phyloP scores from a whole-genome alignment of 2,797 vertebrate genomes.

The Tokudaia muenninki region DNA sequence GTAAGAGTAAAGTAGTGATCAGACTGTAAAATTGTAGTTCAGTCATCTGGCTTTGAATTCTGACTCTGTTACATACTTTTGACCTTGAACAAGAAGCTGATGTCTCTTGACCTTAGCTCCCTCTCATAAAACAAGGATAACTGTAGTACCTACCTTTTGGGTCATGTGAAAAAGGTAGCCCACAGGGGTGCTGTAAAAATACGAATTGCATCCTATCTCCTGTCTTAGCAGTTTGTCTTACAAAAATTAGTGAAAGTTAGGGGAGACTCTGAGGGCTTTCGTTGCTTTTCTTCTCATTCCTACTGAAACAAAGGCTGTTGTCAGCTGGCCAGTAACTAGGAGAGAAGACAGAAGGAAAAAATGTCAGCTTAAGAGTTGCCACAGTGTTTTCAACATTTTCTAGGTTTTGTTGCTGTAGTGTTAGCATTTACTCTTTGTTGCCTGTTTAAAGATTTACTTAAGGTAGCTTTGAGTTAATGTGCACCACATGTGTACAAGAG shows the following conservation, averaged over 20 bases:
- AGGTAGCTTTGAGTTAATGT: not conserved
- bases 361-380: not conserved
- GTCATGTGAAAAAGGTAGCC: not conserved
- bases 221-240: not conserved
- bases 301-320: conserved; percentile 44
- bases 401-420: not conserved
- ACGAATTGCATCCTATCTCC: not conserved
- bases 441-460: conserved; percentile 30
- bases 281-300: conserved; percentile 43
- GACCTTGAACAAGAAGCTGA: not conserved
- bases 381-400: not conserved
- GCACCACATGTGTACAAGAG: not conserved
- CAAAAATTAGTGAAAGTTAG: not conserved
- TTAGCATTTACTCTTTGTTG: not conserved
- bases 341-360: not conserved
- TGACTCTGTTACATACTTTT: conserved; percentile 19
- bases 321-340: not conserved
- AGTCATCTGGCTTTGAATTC: not conserved
- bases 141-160: not conserved
- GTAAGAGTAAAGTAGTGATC: not conserved
- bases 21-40: not conserved
- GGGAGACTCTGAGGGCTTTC: not conserved
- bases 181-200: not conserved
- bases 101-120: not conserved
- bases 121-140: not conserved